Percentiles rank a stretch among this genome's conserved stretches.
These are phyloP conservation scores for Sciaenops ocellatus DNA, from an alignment of 2,797 vertebrate genomes.

Conservation along the genomic window DNA sequence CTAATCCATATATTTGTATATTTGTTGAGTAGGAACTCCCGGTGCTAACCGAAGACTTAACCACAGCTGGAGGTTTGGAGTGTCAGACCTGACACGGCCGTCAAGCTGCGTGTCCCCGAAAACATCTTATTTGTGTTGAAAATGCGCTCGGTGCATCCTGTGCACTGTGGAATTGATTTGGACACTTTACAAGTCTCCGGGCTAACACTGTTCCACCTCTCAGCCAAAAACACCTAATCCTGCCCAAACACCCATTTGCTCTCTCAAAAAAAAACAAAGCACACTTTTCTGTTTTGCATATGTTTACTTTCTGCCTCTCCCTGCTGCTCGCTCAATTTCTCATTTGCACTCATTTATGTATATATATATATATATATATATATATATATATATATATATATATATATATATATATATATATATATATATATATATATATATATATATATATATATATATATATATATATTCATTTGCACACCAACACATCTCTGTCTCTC, in stretches of 20 bases:
- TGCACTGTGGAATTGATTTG: slow-evolving; percentile 48
- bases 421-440: slow-evolving; percentile 27
- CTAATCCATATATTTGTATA: not conserved
- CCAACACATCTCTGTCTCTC: slow-evolving; percentile 6
- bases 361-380: slow-evolving; percentile 37
- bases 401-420: slow-evolving; percentile 30
- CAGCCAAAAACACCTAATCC: slow-evolving; percentile 44
- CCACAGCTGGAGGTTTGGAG: not conserved
- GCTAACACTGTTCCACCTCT: slow-evolving; percentile 51
- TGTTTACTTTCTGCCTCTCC: slow-evolving; percentile 3
- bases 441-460: slow-evolving; percentile 30
- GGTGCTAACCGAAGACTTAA: not conserved
- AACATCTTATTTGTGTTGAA: not conserved
- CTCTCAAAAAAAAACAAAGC: slow-evolving; percentile 6
- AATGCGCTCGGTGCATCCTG: not conserved
- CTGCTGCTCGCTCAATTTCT: not conserved
- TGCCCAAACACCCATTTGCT: slow-evolving; percentile 28
- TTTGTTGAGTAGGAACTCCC: not conserved
- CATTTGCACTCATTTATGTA: slow-evolving; percentile 32
- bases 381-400: slow-evolving; percentile 27
- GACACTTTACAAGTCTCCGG: slow-evolving; percentile 30
- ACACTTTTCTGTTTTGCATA: slow-evolving; percentile 20
- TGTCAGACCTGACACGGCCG: not conserved
- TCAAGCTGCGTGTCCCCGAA: slow-evolving; percentile 14
- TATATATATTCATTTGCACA: slow-evolving; percentile 32